Conservation (phyloP, 2,113 vertebrate species). For the Sialia sialis region DNA sequence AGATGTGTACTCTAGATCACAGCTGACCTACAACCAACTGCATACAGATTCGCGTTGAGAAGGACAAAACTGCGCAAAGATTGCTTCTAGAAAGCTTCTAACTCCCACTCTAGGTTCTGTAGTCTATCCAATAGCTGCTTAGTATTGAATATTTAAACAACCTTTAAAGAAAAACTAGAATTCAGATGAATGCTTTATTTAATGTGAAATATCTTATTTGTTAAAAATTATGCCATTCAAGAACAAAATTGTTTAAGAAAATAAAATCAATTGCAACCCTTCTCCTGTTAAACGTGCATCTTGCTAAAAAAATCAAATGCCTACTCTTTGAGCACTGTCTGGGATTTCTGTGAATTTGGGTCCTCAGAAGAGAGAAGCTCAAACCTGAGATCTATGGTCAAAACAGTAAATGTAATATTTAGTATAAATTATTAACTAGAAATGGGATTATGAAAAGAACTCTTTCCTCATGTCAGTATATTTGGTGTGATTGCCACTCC, state of each 20-base stretch:
- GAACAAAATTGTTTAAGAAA: background rate
- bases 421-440: background rate
- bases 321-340: background rate
- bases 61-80: background rate
- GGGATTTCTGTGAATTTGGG: background rate
- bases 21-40: background rate
- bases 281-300: background rate
- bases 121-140: background rate
- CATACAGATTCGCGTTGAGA: background rate
- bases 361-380: background rate
- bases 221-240: background rate
- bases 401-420: background rate
- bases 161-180: background rate
- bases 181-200: background rate
- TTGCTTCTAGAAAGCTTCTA: background rate
- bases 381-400: background rate
- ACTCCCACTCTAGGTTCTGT: background rate
- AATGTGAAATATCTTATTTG: background rate
- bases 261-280: background rate
- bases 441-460: background rate
- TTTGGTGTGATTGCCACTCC: background rate
- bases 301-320: background rate
- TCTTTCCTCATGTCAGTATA: background rate
- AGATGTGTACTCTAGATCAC: background rate
- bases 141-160: background rate